phyloP scores from a whole-genome alignment of 2,888 invertebrate genomes.

The Myathropa florea region DNA sequence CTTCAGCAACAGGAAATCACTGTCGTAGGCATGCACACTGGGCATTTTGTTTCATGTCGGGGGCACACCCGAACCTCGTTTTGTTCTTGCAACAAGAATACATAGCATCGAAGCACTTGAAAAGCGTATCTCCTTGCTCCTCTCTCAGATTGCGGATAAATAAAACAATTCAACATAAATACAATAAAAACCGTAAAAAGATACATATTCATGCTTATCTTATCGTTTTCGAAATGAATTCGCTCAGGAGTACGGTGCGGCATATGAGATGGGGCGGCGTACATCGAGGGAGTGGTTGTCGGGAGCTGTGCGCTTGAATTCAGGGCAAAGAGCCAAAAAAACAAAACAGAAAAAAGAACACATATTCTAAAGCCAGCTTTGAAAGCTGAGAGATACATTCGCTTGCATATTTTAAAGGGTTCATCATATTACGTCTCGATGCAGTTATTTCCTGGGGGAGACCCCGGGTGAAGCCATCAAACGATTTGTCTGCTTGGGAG shows the following conservation, averaged over 20 bases:
- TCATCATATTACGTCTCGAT: conserved; percentile 60
- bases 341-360: background rate
- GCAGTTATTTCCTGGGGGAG: conserved; percentile 40
- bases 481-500: background rate
- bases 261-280: background rate
- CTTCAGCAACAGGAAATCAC: conserved; percentile 48
- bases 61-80: background rate
- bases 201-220: conserved; percentile 52
- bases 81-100: background rate
- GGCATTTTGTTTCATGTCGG: background rate
- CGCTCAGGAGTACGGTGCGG: conserved; percentile 1
- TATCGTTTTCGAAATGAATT: conserved; percentile 45
- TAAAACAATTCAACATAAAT: conserved; percentile 36
- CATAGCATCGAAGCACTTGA: background rate
- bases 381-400: conserved; percentile 58
- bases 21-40: conserved; percentile 25
- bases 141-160: conserved; percentile 39
- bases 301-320: conserved; percentile 9
- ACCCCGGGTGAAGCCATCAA: conserved; percentile 5
- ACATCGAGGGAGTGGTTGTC: background rate
- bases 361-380: conserved; percentile 27
- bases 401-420: conserved; percentile 61
- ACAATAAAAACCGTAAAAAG: conserved; percentile 12
- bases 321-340: conserved; percentile 52
- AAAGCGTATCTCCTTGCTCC: background rate